Conservation (phyloP, 2,113 vertebrate species). For the Ictidomys tridecemlineatus region DNA sequence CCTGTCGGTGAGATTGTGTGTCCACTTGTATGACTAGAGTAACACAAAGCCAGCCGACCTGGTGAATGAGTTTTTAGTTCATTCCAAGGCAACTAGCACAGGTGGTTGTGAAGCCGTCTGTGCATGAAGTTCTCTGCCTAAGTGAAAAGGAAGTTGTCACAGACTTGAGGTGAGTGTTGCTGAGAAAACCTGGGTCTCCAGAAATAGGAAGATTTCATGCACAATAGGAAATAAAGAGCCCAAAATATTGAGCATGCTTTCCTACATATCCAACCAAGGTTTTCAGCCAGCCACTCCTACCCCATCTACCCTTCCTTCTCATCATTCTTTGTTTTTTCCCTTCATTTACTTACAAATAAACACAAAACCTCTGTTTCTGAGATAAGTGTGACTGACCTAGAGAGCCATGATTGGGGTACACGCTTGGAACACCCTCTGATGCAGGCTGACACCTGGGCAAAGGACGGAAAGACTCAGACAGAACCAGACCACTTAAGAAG, state of each 20-base stretch:
- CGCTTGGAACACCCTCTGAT: neutral
- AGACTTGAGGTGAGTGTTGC: neutral
- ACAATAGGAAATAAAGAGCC: neutral
- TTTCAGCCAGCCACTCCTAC: neutral
- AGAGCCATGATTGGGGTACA: neutral
- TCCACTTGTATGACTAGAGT: neutral
- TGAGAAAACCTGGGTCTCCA: neutral
- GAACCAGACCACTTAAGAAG: neutral
- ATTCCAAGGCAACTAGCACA: neutral
- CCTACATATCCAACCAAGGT: neutral
- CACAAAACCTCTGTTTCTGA: neutral
- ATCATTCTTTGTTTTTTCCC: neutral
- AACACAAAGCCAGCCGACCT: neutral
- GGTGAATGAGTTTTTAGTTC: neutral
- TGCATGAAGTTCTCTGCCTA: neutral
- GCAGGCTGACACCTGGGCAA: neutral
- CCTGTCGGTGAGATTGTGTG: neutral
- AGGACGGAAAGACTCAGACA: neutral
- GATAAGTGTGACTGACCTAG: neutral
- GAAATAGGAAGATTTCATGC: neutral
- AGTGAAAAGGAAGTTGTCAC: neutral
- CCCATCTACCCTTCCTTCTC: neutral
- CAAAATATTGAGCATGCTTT: neutral
- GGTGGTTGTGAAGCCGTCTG: neutral
- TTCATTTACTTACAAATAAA: neutral